Percentiles rank a stretch among this genome's conserved stretches.
Conservation (phyloP, 2,113 vertebrate species). For the Odocoileus hemionus region DNA sequence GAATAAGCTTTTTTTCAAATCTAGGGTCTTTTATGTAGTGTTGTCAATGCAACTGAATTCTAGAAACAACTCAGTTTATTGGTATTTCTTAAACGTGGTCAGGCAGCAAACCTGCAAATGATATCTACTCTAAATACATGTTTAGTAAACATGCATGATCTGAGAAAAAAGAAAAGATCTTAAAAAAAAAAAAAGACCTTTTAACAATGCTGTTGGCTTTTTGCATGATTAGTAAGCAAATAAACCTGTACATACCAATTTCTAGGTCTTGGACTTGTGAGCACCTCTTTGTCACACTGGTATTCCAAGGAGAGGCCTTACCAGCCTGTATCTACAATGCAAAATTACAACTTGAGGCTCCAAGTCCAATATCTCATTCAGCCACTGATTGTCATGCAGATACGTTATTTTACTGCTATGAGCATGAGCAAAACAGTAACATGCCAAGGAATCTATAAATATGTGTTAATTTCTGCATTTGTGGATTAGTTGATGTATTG, state of each 20-base stretch:
- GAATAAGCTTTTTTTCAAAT: not conserved
- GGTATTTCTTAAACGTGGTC: not conserved
- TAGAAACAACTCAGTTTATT: not conserved
- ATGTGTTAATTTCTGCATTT: not conserved
- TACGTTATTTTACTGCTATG: not conserved
- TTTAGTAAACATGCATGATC: not conserved
- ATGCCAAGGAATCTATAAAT: not conserved
- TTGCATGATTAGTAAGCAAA: not conserved
- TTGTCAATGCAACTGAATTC: not conserved
- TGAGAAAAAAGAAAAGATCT: not conserved
- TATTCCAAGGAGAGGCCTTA: not conserved
- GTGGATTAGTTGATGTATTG: not conserved
- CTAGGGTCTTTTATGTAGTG: not conserved
- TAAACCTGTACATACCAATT: not conserved
- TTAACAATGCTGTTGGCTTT: not conserved
- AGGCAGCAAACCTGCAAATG: not conserved
- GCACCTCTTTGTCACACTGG: not conserved
- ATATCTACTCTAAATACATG: not conserved
- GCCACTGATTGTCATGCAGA: not conserved
- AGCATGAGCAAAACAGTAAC: not conserved
- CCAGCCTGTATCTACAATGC: too few relatives aligned
- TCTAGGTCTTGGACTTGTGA: not conserved
- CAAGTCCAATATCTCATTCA: not conserved
- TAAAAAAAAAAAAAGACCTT: not conserved
- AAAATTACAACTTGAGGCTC: not conserved